These are phyloP conservation scores for Centroberyx gerrardi DNA, from an alignment of 2,797 vertebrate species.

Conservation along the genomic window DNA sequence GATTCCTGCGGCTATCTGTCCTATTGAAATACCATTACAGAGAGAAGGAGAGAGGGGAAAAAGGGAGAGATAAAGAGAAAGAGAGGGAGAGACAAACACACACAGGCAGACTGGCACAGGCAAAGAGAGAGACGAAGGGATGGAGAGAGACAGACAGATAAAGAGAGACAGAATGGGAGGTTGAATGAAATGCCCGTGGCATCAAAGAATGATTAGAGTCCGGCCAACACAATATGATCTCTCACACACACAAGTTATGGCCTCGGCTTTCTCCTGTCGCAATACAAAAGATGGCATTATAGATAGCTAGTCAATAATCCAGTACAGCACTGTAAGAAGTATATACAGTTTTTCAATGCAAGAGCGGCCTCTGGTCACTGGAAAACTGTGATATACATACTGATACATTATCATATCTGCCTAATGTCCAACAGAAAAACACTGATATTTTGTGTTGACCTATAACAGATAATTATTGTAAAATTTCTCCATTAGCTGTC, in stretches of 20 bases:
- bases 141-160: slow-evolving; percentile 51
- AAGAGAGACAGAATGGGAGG: slow-evolving; percentile 53
- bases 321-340: slow-evolving; percentile 51
- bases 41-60: slow-evolving; percentile 60
- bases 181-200: slow-evolving; percentile 64
- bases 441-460: slow-evolving; percentile 44
- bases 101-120: slow-evolving; percentile 12
- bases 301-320: slow-evolving; percentile 66
- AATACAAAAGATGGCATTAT: slow-evolving; percentile 63
- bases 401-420: background rate
- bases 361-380: slow-evolving; percentile 35
- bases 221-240: slow-evolving; percentile 69
- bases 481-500: background rate
- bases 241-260: slow-evolving; percentile 64
- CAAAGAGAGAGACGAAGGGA: slow-evolving; percentile 65
- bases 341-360: slow-evolving; percentile 47
- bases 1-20: slow-evolving; percentile 80
- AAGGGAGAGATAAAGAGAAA: slow-evolving; percentile 65
- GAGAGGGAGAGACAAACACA: slow-evolving; percentile 58
- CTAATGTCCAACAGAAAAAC: background rate
- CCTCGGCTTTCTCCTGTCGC: slow-evolving; percentile 48
- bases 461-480: slow-evolving; percentile 28
- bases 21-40: slow-evolving; percentile 77
- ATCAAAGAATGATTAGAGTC: slow-evolving; percentile 74
- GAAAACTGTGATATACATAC: background rate